Evolutionary conservation across 35 echinoderm and acorn worm genomes (phyloP).

Genomic region (Strongylocentrotus purpuratus): DNA sequence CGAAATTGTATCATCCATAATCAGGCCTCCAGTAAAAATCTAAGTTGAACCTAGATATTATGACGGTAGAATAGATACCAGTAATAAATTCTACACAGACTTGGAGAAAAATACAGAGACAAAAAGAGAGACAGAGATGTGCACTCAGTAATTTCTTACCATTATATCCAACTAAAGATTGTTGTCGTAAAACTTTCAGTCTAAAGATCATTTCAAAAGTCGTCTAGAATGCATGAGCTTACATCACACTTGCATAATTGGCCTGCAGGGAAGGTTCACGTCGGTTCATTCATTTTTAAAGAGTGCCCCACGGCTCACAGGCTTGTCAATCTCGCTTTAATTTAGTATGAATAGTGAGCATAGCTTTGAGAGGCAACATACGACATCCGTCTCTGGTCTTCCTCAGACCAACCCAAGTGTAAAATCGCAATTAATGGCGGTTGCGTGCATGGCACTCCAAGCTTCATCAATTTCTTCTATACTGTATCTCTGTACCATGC

Average conservation of each 20-base stretch:
- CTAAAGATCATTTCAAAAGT: not conserved
- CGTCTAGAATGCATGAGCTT: not conserved
- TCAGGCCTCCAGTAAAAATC: no score
- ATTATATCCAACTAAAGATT: no score
- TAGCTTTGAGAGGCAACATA: not conserved
- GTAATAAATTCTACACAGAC: no score
- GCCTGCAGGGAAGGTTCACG: not conserved
- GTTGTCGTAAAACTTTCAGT: not conserved
- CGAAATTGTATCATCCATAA: no score
- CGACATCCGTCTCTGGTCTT: not conserved
- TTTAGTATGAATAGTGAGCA: not conserved
- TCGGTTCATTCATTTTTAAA: not conserved
- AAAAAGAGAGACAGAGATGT: no score
- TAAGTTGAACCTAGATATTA: no score
- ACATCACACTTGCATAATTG: not conserved
- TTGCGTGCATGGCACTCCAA: not conserved
- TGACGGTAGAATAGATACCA: no score
- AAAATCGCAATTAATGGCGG: slow-evolving; percentile 11
- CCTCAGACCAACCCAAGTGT: not conserved
- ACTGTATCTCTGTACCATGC: not conserved
- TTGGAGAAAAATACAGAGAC: no score
- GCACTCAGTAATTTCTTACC: no score
- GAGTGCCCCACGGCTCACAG: not conserved
- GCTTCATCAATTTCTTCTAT: not conserved
- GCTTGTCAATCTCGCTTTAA: not conserved